phyloP scores from a whole-genome alignment of 2,797 vertebrate species.

The Eulemur mongoz region DNA sequence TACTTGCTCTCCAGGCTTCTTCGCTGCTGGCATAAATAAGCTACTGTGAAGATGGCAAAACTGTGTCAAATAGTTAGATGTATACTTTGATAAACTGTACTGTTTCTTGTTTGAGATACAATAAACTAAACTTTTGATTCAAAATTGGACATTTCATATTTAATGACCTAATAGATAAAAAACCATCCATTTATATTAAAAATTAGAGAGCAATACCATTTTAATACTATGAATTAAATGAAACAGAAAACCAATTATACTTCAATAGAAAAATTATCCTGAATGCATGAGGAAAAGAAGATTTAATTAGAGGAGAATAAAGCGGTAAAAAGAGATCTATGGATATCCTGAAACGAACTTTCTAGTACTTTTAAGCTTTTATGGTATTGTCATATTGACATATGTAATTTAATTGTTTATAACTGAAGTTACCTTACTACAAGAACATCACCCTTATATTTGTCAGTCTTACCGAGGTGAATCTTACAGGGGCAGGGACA shows the following conservation, averaged over 20 bases:
- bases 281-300: background rate
- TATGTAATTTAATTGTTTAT: background rate
- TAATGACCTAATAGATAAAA: background rate
- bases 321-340: background rate
- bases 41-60: too few relatives aligned
- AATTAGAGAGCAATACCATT: background rate
- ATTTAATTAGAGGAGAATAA: background rate
- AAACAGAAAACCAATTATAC: background rate
- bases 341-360: background rate
- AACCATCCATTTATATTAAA: background rate
- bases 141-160: too few relatives aligned
- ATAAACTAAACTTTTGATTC: too few relatives aligned
- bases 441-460: background rate
- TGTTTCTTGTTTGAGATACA: too few relatives aligned
- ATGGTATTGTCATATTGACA: background rate
- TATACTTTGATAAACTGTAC: too few relatives aligned
- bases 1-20: too few relatives aligned
- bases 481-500: background rate
- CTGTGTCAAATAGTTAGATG: too few relatives aligned
- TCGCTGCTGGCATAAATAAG: too few relatives aligned
- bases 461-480: background rate
- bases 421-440: background rate
- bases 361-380: background rate
- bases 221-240: background rate
- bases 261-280: background rate